phyloP scores from a whole-genome alignment of 2,797 vertebrate species.

The Champsocephalus gunnari region DNA sequence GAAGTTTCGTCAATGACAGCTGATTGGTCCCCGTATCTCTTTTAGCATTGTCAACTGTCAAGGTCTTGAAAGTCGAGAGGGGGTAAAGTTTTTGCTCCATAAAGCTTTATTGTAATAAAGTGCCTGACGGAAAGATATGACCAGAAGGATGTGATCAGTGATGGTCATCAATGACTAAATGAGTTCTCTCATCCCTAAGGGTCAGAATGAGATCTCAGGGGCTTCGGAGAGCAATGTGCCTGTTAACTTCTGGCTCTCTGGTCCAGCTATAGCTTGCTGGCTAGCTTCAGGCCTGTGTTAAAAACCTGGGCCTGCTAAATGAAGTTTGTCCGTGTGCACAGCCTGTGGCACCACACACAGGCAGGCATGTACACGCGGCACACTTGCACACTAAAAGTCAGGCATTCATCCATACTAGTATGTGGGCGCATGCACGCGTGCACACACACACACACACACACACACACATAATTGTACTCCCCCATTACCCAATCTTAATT shows the following conservation, averaged over 20 bases:
- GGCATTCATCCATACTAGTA: slow-evolving; percentile 25
- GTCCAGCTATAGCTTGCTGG: slow-evolving; percentile 72
- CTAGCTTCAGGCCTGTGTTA: slow-evolving; percentile 79
- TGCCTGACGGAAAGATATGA: slow-evolving; percentile 74
- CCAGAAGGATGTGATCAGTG: slow-evolving; percentile 77
- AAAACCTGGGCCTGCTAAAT: slow-evolving; percentile 81
- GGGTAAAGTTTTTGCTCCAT: slow-evolving; percentile 63
- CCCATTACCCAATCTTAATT: slow-evolving; percentile 86
- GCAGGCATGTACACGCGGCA: slow-evolving; percentile 53
- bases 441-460: slow-evolving; percentile 10
- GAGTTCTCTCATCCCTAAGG: slow-evolving; percentile 72
- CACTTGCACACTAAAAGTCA: slow-evolving; percentile 65
- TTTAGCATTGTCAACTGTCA: slow-evolving; percentile 60
- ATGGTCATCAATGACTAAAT: slow-evolving; percentile 83
- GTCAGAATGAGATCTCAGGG: slow-evolving; percentile 66
- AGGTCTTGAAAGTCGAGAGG: slow-evolving; percentile 71
- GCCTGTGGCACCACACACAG: slow-evolving; percentile 77
- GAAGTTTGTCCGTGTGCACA: slow-evolving; percentile 80
- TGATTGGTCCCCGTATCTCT: slow-evolving; percentile 34
- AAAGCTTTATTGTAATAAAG: slow-evolving; percentile 80
- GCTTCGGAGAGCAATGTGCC: slow-evolving; percentile 68
- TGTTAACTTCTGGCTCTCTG: slow-evolving; percentile 77
- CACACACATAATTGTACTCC: slow-evolving; percentile 54
- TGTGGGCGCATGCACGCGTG: too few relatives aligned
- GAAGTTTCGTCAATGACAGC: slow-evolving; percentile 57